phyloP scores from a whole-genome alignment of 2,888 invertebrate species.

The Chorisops tibialis region DNA sequence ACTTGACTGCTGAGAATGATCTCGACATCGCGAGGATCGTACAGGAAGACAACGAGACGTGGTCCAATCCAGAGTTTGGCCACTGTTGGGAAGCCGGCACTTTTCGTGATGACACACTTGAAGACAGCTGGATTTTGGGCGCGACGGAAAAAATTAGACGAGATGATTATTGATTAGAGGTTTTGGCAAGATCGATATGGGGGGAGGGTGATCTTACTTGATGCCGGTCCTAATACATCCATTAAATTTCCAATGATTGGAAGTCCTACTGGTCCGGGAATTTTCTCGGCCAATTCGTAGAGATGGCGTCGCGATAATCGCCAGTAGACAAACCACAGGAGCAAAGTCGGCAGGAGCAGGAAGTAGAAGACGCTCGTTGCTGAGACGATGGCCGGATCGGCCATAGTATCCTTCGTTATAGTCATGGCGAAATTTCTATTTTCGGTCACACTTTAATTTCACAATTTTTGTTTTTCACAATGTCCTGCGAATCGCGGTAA shows the following conservation, averaged over 20 bases:
- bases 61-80: slow-evolving; percentile 75
- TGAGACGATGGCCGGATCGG: slow-evolving; percentile 49
- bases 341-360: slow-evolving; percentile 66
- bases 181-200: background rate
- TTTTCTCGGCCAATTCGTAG: slow-evolving; percentile 66
- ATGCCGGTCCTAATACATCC: slow-evolving; percentile 69
- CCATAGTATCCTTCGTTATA: slow-evolving; percentile 44
- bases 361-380: slow-evolving; percentile 68
- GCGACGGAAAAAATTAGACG: too few relatives aligned
- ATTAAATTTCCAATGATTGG: slow-evolving; percentile 74
- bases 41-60: slow-evolving; percentile 68
- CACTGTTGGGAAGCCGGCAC: slow-evolving; percentile 56
- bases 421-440: slow-evolving; percentile 36
- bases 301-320: slow-evolving; percentile 68
- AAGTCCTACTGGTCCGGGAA: slow-evolving; percentile 69
- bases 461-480: background rate
- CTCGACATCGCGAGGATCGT: slow-evolving; percentile 75
- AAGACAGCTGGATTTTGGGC: slow-evolving; percentile 76
- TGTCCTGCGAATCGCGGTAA: background rate
- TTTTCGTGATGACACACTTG: slow-evolving; percentile 54
- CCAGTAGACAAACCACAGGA: slow-evolving; percentile 74
- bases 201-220: slow-evolving; percentile 54
- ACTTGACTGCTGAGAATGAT: slow-evolving; percentile 74
- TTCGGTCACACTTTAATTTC: background rate
- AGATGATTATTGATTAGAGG: too few relatives aligned